Conservation (phyloP, 1,140 invertebrate genomes). For the Panagrolaimus sp. region DNA sequence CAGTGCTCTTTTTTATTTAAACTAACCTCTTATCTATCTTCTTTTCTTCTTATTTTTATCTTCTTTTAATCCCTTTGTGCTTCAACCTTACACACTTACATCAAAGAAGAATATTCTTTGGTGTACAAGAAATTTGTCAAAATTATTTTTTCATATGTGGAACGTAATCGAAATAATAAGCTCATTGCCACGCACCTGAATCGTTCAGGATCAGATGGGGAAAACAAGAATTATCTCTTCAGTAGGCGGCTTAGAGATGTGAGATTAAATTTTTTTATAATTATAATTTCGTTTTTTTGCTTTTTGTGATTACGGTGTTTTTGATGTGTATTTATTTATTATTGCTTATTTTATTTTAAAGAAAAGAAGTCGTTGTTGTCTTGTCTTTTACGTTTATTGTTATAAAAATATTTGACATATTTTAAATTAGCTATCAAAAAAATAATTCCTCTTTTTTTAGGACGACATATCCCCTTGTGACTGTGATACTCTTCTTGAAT, state of each 20-base stretch:
- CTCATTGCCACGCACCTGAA: slow-evolving; percentile 26
- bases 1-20: too few relatives aligned
- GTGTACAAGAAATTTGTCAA: slow-evolving; percentile 21
- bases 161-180: slow-evolving; percentile 36
- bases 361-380: neutral
- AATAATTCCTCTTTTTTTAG: slow-evolving; percentile 16
- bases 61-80: neutral
- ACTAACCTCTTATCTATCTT: neutral
- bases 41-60: neutral
- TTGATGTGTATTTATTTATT: neutral
- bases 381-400: neutral
- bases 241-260: slow-evolving; percentile 32
- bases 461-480: slow-evolving; percentile 37
- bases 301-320: slow-evolving; percentile 2
- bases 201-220: too few relatives aligned
- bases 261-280: neutral
- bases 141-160: slow-evolving; percentile 51
- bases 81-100: neutral
- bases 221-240: slow-evolving; percentile 30
- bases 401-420: neutral
- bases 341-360: neutral
- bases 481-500: slow-evolving; percentile 35
- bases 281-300: slow-evolving; percentile 6
- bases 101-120: neutral
- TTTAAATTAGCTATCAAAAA: too few relatives aligned